Evolutionary conservation across 2,888 invertebrate species (phyloP), one percentile per base, ranked within the genome.

Genomic region (Drosophila niveifrons): DNA sequence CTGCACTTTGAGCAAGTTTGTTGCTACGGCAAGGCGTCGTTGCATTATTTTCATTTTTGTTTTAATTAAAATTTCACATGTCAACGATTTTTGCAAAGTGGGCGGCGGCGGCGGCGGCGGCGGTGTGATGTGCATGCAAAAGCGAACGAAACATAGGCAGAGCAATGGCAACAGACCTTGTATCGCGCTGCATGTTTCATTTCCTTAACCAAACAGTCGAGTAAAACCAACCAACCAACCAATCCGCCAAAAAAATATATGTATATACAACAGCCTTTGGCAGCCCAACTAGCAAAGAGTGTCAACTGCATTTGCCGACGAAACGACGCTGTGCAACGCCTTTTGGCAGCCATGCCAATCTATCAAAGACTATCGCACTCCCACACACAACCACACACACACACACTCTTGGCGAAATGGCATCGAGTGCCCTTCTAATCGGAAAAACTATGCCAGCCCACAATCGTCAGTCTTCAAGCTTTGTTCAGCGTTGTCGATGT

Each of bases 21-120:
- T 18, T 61, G 28, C 53, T 31, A 39, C 53, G 41, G 41, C 34
- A 63, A 58, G 31, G 66, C 51, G 64, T 23, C 61, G 55, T 51
- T 63, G 58, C 63, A 71, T 75, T 71, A 71, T 78, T 72, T 79
- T 74, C 70, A 72, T 81, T 81, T 71, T 51, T 69, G 63, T 79
- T 84, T 88, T 88, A 88, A 90, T 90, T 90, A 89, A 85, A 90
- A 88, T 87, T 87, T 85, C 71, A 79, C 83, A 82, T 89, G 81
- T 84, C 81, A 87, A 89, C 79, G 66, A 79, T 72, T 89, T 80
- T 74, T 66, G 57, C 36, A 72, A 87, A 75, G 68, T 70, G 63
- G 69, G 15, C 44, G 44, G 41, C 44, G 62, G 65, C 53, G 64
- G 64, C 39, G 44, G 47, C 43, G 18, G 34, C 17, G 44, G 47